A percentile compares a stretch with the other conserved stretches of the same genome.
These are phyloP conservation scores for Microplitis demolitor DNA, from an alignment of 1,140 invertebrate species.

Conservation along the genomic window DNA sequence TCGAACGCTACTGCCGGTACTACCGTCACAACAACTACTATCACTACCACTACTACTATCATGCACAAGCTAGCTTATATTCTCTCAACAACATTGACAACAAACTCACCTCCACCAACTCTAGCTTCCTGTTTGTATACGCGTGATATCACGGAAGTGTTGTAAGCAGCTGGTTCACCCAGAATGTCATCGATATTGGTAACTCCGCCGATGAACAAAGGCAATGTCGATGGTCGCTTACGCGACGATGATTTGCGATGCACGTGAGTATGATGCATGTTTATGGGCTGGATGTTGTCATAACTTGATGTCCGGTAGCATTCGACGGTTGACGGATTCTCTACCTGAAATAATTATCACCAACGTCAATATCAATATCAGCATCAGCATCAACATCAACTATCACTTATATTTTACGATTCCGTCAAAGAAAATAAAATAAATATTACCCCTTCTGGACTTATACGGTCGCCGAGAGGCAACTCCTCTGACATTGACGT, in stretches of 20 bases:
- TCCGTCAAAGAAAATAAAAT: constrained; percentile 11
- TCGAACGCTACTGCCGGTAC: too few relatives aligned
- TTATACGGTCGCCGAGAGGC: constrained; percentile 73
- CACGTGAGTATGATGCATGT: constrained; percentile 36
- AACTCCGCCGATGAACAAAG: constrained; percentile 76
- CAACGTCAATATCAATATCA: too few relatives aligned
- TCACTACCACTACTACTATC: too few relatives aligned
- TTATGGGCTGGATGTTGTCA: constrained; percentile 64
- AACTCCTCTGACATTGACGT: constrained; percentile 30
- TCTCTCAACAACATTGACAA: not conserved
- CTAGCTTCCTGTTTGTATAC: constrained; percentile 39
- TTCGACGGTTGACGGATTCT: constrained; percentile 53
- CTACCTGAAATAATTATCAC: too few relatives aligned
- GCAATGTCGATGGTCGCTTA: constrained; percentile 45
- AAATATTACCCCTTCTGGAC: constrained; percentile 71
- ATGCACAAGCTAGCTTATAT: too few relatives aligned
- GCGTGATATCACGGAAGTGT: constrained; percentile 42
- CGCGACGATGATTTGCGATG: constrained; percentile 40
- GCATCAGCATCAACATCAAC: too few relatives aligned
- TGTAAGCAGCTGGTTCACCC: constrained; percentile 59
- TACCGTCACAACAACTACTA: too few relatives aligned
- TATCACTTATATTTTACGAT: too few relatives aligned
- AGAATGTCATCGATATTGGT: constrained; percentile 85
- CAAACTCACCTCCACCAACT: constrained; percentile 35
- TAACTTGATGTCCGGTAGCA: constrained; percentile 64